A percentile compares a stretch with the other conserved stretches of the same genome.
Conservation (phyloP, 1,140 invertebrate genomes). For the Heliconius hewitsoni region DNA sequence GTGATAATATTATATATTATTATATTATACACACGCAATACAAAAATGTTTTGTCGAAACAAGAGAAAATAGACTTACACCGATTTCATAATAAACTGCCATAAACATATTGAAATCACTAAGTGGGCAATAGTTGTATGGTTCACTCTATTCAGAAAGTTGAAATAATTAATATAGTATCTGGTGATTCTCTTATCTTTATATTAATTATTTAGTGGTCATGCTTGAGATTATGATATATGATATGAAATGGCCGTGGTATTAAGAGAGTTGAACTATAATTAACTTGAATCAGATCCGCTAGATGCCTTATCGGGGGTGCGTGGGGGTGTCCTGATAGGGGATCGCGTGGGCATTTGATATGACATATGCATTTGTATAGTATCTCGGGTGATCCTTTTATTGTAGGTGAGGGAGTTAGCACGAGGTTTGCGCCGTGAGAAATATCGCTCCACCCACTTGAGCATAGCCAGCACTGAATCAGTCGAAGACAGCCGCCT, state of each 20-base stretch:
- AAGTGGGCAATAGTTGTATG: too few relatives aligned
- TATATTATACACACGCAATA: too few relatives aligned
- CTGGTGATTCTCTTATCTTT: too few relatives aligned
- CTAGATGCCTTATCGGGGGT: constrained; percentile 42
- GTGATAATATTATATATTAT: too few relatives aligned
- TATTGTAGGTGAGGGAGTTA: constrained; percentile 83
- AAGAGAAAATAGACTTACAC: too few relatives aligned
- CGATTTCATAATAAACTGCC: too few relatives aligned
- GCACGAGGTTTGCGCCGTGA: constrained; percentile 87
- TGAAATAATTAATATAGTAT: too few relatives aligned
- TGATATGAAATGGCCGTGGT: not conserved
- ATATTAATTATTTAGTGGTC: too few relatives aligned
- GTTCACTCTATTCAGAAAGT: too few relatives aligned
- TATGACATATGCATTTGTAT: constrained; percentile 89
- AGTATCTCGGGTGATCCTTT: constrained; percentile 82
- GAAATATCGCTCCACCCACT: constrained; percentile 93
- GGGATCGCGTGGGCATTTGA: constrained; percentile 45
- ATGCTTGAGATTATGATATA: too few relatives aligned
- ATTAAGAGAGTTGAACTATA: not conserved
- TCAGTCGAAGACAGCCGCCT: constrained; percentile 92
- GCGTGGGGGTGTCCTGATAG: constrained; percentile 36
- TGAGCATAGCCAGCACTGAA: constrained; percentile 92
- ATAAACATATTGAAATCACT: too few relatives aligned
- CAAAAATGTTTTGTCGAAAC: too few relatives aligned
- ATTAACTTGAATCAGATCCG: constrained; percentile 33